Base-by-base conservation (phyloP, 2,113 vertebrate genomes). In the Nymphicus hollandicus region DNA sequence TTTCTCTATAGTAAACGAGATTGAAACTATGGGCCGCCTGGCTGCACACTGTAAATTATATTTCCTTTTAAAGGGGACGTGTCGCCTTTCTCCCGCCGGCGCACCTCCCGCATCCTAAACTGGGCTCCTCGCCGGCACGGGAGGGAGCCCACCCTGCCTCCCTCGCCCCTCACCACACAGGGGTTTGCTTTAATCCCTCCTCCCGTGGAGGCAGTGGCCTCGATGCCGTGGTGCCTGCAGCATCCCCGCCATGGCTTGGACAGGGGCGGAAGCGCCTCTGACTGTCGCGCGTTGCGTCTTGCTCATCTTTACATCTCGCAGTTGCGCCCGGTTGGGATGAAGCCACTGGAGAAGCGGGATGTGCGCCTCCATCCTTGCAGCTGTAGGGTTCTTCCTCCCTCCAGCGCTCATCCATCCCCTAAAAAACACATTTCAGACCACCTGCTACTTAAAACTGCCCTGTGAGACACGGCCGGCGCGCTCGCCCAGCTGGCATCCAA, bases 1-100 rank as follows among this genome's bases (percentile, higher is more conserved):
- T 98, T 98, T 98, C 98, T 98, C 98, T 98, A 98, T 99, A 99
- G 98, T 99, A 98, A 99, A 98, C 97, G 98, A 98, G 98, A 99
- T 98, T 98, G 97, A 97, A 97, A 98, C 98, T 98, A 97, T 98
- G 97, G 97, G 95, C 98, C 98, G 98, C 98, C 98, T 98, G 97
- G 98, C 97, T 97, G 97, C 97, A 98, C 97, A 96, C 98, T 98
- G 99, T 99, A 99, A 99, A 99, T 99, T 98, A 98, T 97, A 98
- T 98, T 98, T 98, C 98, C 98, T 97, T 98, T 98, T 98, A 98
- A 98, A 99, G 98, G 98, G 98, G 98, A 98, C 98, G 96, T 96
- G 98, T 97, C 97, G 95, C 97, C 98, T 97, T 98, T 98, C 98
- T 98, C 95, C 94, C 78, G 82, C 44, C 6, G 43, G 71, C 13